Conservation (phyloP, 2,797 vertebrate species). For the Tolypeutes matacus region DNA sequence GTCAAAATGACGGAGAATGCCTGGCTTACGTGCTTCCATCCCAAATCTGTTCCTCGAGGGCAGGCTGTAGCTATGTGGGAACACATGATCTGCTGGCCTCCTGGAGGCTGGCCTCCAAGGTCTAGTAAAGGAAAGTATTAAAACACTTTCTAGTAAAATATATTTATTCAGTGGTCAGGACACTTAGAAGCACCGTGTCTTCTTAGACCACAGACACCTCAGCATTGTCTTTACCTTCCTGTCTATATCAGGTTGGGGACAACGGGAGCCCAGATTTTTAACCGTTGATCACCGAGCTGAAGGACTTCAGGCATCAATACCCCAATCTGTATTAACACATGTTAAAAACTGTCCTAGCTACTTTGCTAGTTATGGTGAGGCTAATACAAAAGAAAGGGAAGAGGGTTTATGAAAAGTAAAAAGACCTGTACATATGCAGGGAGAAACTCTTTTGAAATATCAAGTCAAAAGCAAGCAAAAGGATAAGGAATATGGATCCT, state of each 20-base stretch:
- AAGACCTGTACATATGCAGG: background rate
- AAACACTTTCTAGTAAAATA: conserved; percentile 64
- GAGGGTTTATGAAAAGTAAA: background rate
- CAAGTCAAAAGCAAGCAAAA: background rate
- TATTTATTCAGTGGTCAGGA: background rate
- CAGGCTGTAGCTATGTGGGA: conserved; percentile 12
- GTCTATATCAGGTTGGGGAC: background rate
- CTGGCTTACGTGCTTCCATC: conserved; percentile 42
- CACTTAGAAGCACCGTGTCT: background rate
- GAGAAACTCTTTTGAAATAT: background rate
- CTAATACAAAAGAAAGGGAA: background rate
- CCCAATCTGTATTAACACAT: background rate
- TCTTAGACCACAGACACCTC: background rate
- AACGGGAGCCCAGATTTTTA: background rate
- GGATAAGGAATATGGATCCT: background rate
- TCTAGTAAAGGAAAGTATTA: conserved; percentile 58
- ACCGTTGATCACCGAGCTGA: background rate
- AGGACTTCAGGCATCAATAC: background rate
- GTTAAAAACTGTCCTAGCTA: background rate
- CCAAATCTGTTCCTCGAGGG: conserved; percentile 18
- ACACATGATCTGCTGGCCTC: conserved; percentile 34
- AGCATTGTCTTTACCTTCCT: background rate
- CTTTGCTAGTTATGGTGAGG: background rate
- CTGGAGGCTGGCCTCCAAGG: conserved; percentile 69
- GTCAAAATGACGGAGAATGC: conserved; percentile 74